Evolutionary conservation across 2,113 vertebrate genomes (phyloP).

Genomic region (Panthera leo): DNA sequence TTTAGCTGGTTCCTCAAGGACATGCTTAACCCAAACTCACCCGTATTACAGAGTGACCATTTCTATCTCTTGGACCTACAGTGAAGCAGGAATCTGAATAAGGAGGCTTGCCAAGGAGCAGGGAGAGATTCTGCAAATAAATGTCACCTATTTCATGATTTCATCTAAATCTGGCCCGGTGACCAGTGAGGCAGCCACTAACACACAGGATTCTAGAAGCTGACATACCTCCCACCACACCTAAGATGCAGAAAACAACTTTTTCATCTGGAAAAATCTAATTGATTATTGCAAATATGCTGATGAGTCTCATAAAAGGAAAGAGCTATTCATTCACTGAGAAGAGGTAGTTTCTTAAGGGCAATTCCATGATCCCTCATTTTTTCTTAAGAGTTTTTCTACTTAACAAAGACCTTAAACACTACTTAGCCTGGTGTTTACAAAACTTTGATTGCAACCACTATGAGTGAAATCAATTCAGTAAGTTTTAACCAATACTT

Average conservation of each 20-base stretch:
- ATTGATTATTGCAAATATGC: neutral
- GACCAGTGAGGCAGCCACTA: neutral
- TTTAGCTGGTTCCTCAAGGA: neutral
- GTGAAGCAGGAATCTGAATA: neutral
- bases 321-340: neutral
- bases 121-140: neutral
- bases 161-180: neutral
- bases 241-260: neutral
- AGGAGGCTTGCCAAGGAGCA: neutral
- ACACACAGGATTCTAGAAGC: neutral
- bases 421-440: neutral
- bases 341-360: constrained; percentile 3
- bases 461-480: neutral
- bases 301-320: neutral
- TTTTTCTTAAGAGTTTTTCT: neutral
- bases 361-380: neutral
- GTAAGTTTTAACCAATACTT: neutral
- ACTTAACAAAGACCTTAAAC: neutral
- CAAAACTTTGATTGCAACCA: neutral
- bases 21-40: neutral
- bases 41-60: rapidly evolving
- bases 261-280: neutral
- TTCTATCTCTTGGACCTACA: neutral
- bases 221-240: neutral
- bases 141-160: neutral